Base-by-base conservation (phyloP, 2,888 invertebrate species). In the Luffia ferchaultella region DNA sequence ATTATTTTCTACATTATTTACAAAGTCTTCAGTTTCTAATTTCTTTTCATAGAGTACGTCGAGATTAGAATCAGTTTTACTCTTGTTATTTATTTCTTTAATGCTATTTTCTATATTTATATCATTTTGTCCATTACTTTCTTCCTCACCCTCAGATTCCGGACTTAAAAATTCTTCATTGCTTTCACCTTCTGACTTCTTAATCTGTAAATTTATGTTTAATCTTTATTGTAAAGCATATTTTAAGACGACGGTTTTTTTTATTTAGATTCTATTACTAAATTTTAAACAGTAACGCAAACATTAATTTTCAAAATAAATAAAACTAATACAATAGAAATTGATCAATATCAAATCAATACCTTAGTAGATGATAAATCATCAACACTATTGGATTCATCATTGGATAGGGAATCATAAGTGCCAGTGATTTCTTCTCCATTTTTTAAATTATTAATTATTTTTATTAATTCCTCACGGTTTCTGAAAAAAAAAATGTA, bases 381-480 rank as follows among this genome's bases (percentile, higher is more conserved):
- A 58, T 80, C 83, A 45, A 68, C 60, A 62, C 78, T 73, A 57
- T 71, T 80, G 0, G 80, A 78, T 55, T 83, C 84, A 58, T 85
- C 84, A 60, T 79, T 83, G 41, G 67, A 60, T 60, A 70, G 70
- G 15, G 68, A 61, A 45, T 68, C 59, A 54, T 65, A 59, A 17
- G 76, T 67, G 42, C 75, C 70, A 52, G 87, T 87, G 18, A 87
- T 85, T 53, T 89, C 88, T 63, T 93, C 91, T 16, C 91, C 91
- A 61, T 86, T 87, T 50, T 89, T 90, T 49, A 96, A 76, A 55
- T 90, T 88, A 44, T 86, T 84, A 67, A 97, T 95, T 40, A 97
- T 85, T 64, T 88, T 87, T 7, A 91, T 89, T 59, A 98, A 82
- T 59, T 93, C 93, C 58, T 92, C 92, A 56, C 95, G 82, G 78